These are phyloP conservation scores for Dendrocopos noguchii DNA, from an alignment of 2,113 vertebrate species.

Conservation along the genomic window DNA sequence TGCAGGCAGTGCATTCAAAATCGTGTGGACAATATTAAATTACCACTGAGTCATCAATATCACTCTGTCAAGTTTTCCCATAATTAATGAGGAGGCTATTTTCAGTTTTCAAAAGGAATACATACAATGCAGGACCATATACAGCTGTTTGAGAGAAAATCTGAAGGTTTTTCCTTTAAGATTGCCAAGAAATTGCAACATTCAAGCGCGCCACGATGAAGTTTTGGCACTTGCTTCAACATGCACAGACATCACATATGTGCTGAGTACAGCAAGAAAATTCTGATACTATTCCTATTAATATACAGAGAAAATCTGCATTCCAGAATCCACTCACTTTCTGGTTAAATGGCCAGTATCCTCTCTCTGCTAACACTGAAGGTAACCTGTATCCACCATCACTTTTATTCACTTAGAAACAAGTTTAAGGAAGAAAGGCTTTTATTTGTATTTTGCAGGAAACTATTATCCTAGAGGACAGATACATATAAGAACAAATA, in stretches of 20 bases:
- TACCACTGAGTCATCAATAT: neutral
- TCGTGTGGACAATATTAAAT: neutral
- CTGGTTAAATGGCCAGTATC: neutral
- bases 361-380: neutral
- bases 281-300: neutral
- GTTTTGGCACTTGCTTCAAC: neutral
- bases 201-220: neutral
- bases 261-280: neutral
- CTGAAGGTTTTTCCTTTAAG: neutral
- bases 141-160: neutral
- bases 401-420: neutral
- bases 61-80: neutral
- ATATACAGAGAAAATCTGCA: neutral
- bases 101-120: neutral
- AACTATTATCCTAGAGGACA: neutral
- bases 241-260: neutral
- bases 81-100: neutral
- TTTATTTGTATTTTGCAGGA: neutral
- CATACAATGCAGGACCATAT: neutral
- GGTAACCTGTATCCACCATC: neutral
- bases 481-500: neutral
- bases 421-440: neutral
- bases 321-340: neutral
- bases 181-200: neutral
- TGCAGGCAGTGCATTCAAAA: neutral